Conservation (phyloP, 2,797 vertebrate genomes). For the Salmo trutta region DNA sequence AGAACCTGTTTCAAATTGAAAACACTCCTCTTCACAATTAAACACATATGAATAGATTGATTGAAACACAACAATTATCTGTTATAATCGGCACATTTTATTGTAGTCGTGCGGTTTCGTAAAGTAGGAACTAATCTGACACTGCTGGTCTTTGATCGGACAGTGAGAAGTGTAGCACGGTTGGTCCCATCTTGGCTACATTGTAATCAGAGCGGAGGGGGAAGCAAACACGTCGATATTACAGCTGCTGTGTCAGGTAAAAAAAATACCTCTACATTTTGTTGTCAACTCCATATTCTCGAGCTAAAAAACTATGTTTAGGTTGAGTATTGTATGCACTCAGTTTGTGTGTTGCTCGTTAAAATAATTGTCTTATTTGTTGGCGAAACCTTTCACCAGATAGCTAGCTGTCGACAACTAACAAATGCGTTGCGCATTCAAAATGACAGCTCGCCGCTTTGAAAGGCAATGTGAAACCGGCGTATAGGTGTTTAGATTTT, state of each 20-base stretch:
- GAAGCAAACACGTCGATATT: slow-evolving; percentile 79
- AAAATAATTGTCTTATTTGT: slow-evolving; percentile 35
- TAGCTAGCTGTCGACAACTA: slow-evolving; percentile 35
- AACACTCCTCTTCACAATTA: not conserved
- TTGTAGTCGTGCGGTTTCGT: not conserved
- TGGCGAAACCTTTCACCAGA: slow-evolving; percentile 45
- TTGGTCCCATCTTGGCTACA: slow-evolving; percentile 82
- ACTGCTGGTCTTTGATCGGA: slow-evolving; percentile 52
- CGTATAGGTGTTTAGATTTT: slow-evolving; percentile 7
- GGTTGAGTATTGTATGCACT: slow-evolving; percentile 9
- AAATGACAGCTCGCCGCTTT: slow-evolving; percentile 46
- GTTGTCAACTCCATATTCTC: slow-evolving; percentile 46
- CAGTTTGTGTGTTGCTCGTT: slow-evolving; percentile 18
- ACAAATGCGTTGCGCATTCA: slow-evolving; percentile 68
- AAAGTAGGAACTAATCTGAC: slow-evolving; percentile 54
- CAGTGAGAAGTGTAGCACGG: slow-evolving; percentile 55
- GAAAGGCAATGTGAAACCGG: slow-evolving; percentile 8
- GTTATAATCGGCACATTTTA: too few species aligned
- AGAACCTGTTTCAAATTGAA: not conserved
- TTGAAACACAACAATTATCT: too few species aligned
- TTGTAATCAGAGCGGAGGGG: slow-evolving; percentile 70
- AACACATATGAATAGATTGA: too few species aligned
- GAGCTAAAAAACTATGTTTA: slow-evolving; percentile 17
- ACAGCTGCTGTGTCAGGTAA: slow-evolving; percentile 84
- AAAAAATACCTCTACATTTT: slow-evolving; percentile 42